phyloP scores from a whole-genome alignment of 1,140 invertebrate genomes.

The Acromyrmex charruanus region DNA sequence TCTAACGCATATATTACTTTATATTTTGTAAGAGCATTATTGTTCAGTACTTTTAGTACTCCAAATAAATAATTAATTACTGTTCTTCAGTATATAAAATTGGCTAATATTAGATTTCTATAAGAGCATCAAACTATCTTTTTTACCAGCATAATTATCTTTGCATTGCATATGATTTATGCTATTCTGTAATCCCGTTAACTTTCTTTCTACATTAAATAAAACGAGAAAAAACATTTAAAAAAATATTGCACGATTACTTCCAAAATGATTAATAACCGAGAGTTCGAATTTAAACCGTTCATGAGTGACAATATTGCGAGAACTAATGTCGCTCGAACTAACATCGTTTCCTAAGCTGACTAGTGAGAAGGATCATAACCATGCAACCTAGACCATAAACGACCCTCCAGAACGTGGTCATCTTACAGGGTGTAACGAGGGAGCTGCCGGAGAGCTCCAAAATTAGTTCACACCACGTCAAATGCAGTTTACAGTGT shows the following conservation, averaged over 20 bases:
- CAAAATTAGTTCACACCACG: conserved; percentile 50
- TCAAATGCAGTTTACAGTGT: conserved; percentile 63
- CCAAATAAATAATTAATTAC: too few relatives aligned
- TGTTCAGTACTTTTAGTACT: too few relatives aligned
- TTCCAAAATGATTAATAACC: not conserved
- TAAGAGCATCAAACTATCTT: not conserved
- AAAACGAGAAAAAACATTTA: not conserved
- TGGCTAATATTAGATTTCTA: too few relatives aligned
- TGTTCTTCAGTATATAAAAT: too few relatives aligned
- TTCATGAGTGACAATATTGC: not conserved
- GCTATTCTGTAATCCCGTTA: not conserved
- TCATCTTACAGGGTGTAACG: conserved; percentile 51
- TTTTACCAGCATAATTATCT: not conserved
- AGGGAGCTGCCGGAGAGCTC: conserved; percentile 37
- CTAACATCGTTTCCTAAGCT: conserved; percentile 21
- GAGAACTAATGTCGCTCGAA: conserved; percentile 24
- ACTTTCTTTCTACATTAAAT: not conserved
- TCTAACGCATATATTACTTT: too few relatives aligned
- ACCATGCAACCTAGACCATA: not conserved
- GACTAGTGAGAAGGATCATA: conserved; percentile 35
- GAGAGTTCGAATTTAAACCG: not conserved
- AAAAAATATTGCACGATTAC: not conserved
- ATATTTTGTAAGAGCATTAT: too few relatives aligned
- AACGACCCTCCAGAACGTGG: conserved; percentile 24
- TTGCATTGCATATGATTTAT: not conserved